These are phyloP conservation scores for human (Homo sapiens) DNA, from an alignment of 2,113 vertebrate species.

Conservation along the genomic window GRCh38 chr6:62263001-62263500, in stretches of 20 bases:
- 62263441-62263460: neutral
- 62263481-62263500: neutral
- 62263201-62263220: neutral
- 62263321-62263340: neutral
- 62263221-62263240: neutral
- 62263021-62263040: neutral
- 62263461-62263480: neutral
- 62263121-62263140: neutral
- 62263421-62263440: neutral
- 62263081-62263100: neutral
- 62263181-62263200: neutral
- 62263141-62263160: neutral
- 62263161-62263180: neutral
- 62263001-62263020: neutral
- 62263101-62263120: neutral
- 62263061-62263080: neutral
- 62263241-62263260: slow-evolving; percentile 7
- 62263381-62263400: neutral
- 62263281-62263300: neutral
- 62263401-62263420: neutral
- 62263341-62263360: neutral
- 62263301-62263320: neutral
- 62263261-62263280: neutral
- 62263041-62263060: neutral
- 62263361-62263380: neutral